phyloP scores from a whole-genome alignment of 2,888 invertebrate genomes.

The Automeris io region DNA sequence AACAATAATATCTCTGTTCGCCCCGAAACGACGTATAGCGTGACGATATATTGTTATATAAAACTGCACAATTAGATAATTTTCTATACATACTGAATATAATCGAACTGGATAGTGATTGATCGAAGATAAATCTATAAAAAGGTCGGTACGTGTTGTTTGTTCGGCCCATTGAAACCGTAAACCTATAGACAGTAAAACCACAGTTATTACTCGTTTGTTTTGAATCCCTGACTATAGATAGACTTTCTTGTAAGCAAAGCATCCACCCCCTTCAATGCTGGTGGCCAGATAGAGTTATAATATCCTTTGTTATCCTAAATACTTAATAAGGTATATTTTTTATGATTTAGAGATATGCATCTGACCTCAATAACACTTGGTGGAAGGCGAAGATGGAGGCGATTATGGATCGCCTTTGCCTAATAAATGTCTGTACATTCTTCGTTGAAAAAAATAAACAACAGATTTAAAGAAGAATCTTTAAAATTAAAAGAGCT shows the following conservation, averaged over 20 bases:
- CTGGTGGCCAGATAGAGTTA: neutral
- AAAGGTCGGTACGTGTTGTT: slow-evolving; percentile 5
- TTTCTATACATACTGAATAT: neutral
- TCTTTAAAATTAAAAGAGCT: no score
- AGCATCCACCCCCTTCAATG: slow-evolving; percentile 1
- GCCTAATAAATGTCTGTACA: no score
- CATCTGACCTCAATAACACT: no score
- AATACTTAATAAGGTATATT: no score
- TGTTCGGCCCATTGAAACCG: slow-evolving; percentile 15
- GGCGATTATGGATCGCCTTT: no score
- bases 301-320: neutral
- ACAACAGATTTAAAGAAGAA: no score
- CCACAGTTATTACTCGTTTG: slow-evolving; percentile 9
- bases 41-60: no score
- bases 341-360: no score
- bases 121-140: slow-evolving; percentile 5
- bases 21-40: no score
- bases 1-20: no score
- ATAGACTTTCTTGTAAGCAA: slow-evolving; percentile 5
- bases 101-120: neutral
- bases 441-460: no score
- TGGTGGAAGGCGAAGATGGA: no score
- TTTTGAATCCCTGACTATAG: slow-evolving; percentile 6
- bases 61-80: neutral
- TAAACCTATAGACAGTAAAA: slow-evolving; percentile 21